Evolutionary conservation across 2,797 vertebrate genomes (phyloP), one percentile per base, ranked within the genome.

Genomic region (Emys orbicularis): DNA sequence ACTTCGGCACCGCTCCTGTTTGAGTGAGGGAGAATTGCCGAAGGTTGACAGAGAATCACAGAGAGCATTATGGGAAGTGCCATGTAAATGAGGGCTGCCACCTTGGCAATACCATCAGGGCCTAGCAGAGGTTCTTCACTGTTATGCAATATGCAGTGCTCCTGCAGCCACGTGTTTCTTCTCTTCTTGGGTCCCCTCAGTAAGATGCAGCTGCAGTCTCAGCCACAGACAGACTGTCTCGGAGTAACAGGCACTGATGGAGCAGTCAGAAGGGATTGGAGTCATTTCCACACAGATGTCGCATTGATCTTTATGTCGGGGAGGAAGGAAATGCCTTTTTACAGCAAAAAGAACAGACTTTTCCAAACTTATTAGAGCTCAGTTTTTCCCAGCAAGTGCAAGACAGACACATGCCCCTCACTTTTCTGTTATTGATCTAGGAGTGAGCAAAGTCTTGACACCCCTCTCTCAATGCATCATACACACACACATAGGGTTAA

Each of bases 351-450:
- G 91, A 92, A 37, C 21, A 16, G 72, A 79, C 53, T 11, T 79
- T 27, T 82, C 85, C 49, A 37, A 52, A 1, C 44, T 50, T 52
- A 37, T 84, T 94, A 89, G 76, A 76, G 6, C 44, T 59, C 5
- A 0, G 29, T 44, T n/a, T 68, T 87, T 87, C 53, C 65, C 49
- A 21, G 59, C 49, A 83, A 87, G 50, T 83, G 37, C 34, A 79
- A 76, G 6, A 34, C 0, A 1, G 3, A 10, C 19, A 86, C 0
- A 1, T 68, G 85, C 34, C 2, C 29, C 37, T 8, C 19, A 82
- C 21, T 5, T 25, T 79, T 1, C 2, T 53, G 25, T 53, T 18
- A 27, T 8, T 16, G 1, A 34, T 5, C 87, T 59, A 12, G 61
- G 74, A 87, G 90, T 34, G 37, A 59, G 49, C 25, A 7, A 76